Base-by-base conservation (phyloP, 2,888 invertebrate genomes). In the Drosophila dives region DNA sequence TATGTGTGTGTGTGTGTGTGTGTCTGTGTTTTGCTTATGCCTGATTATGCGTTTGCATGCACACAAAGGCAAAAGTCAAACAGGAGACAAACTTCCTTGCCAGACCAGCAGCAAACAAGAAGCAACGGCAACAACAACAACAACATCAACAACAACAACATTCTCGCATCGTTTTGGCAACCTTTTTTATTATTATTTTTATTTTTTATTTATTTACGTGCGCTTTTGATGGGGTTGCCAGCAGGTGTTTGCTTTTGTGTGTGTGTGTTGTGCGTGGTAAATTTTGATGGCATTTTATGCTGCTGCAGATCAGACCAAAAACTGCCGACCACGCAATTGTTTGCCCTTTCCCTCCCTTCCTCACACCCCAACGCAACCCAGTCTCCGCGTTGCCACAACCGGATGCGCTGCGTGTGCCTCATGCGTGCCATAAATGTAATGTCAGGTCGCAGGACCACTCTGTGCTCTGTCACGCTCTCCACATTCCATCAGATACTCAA, bases 31-130 rank as follows among this genome's bases (percentile, higher is more conserved):
- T 79, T 82, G 83, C 75, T 86, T 84, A 80, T 78, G 89, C 83
- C 74, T 86, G 89, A 86, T 86, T 86, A 86, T 89, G 86, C 86
- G 89, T 86, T 89, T 77, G 83, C 86, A 89, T 89, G 86, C 89
- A 89, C 88, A 89, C 80, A 81, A 86, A 87, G 83, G 83, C 80
- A 83, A 80, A 86, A 86, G 86, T 89, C 89, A 86, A 86, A 86
- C 86, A 89, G 77, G 80, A 80, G 81, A 83, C 83, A 89, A 81
- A 81, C 86, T 89, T 81, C 66, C 64, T 58, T 49, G 73, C 70
- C 81, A 73, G 72, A 70, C 77, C 65, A 64, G 34, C 72, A 49
- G 36, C 75, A 64, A 61, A 67, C 67, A 64, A 45, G 51, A 42
- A 59, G 11, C 61, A 58, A 23, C 48, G 53, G 23, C 42, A 58